phyloP scores from a whole-genome alignment of 1,140 invertebrate genomes.

The Ips typographus region DNA sequence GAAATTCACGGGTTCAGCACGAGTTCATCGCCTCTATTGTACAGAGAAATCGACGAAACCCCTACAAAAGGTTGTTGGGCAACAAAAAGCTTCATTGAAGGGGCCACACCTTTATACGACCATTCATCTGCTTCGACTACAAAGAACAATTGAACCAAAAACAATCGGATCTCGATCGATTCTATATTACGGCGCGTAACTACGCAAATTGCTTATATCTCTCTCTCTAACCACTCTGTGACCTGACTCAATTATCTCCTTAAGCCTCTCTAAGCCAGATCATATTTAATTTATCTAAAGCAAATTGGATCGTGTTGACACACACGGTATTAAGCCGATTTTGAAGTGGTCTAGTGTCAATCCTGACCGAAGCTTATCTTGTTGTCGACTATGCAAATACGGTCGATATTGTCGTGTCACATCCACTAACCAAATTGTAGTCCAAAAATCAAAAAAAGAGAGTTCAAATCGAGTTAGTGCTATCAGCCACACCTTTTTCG shows the following conservation, averaged over 20 bases:
- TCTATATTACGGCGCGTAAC: background rate
- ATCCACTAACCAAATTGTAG: too few species aligned
- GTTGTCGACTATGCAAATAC: constrained; percentile 24
- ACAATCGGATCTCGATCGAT: background rate
- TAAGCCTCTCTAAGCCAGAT: constrained; percentile 13
- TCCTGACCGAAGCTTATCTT: constrained; percentile 17
- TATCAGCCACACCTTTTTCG: too few species aligned
- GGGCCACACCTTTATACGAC: constrained; percentile 1
- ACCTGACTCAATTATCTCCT: constrained; percentile 13
- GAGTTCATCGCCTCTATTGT: too few species aligned
- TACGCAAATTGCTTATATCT: constrained; percentile 1
- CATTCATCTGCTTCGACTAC: background rate
- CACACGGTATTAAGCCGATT: constrained; percentile 18
- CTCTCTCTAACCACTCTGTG: background rate
- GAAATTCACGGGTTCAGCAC: too few species aligned
- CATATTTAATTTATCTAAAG: constrained; percentile 25
- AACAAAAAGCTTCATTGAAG: background rate
- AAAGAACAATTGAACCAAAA: constrained; percentile 1
- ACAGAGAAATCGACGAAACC: too few species aligned
- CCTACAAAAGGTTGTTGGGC: background rate
- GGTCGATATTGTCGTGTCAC: background rate
- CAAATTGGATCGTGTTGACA: constrained; percentile 21
- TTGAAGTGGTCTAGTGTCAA: constrained; percentile 17
- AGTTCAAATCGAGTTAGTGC: too few species aligned
- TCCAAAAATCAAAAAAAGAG: too few species aligned